phyloP scores from a whole-genome alignment of 2,113 vertebrate genomes.

The Ceuthmochares aereus region DNA sequence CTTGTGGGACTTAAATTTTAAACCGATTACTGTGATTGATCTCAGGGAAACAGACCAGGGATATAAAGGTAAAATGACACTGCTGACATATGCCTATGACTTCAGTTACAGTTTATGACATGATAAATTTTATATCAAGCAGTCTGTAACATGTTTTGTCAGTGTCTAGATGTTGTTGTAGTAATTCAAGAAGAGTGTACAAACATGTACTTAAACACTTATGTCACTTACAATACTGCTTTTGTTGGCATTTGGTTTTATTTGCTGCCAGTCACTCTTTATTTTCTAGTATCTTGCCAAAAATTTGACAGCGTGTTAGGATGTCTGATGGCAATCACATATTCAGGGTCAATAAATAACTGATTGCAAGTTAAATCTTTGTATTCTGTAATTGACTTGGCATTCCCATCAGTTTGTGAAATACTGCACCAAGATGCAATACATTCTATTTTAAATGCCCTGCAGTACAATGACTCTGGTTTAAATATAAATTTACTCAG shows the following conservation, averaged over 20 bases:
- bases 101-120: background rate
- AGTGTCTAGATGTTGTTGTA: background rate
- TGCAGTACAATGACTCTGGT: background rate
- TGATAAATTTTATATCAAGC: background rate
- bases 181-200: background rate
- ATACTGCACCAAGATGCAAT: background rate
- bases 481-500: background rate
- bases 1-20: slow-evolving; percentile 99
- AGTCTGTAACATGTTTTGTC: background rate
- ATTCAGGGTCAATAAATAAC: background rate
- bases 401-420: background rate
- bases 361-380: background rate
- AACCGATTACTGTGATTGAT: slow-evolving; percentile 99
- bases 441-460: background rate
- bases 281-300: background rate
- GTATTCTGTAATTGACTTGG: background rate
- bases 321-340: background rate
- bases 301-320: background rate
- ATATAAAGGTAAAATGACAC: slow-evolving; percentile 91
- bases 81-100: background rate
- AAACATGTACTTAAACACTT: background rate
- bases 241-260: background rate
- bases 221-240: background rate
- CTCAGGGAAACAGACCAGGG: slow-evolving; percentile 99
- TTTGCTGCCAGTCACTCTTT: background rate